Percentiles rank a stretch among this genome's conserved stretches.
Conservation (phyloP, 2,888 invertebrate genomes). For the Lasioglossum malachurum region DNA sequence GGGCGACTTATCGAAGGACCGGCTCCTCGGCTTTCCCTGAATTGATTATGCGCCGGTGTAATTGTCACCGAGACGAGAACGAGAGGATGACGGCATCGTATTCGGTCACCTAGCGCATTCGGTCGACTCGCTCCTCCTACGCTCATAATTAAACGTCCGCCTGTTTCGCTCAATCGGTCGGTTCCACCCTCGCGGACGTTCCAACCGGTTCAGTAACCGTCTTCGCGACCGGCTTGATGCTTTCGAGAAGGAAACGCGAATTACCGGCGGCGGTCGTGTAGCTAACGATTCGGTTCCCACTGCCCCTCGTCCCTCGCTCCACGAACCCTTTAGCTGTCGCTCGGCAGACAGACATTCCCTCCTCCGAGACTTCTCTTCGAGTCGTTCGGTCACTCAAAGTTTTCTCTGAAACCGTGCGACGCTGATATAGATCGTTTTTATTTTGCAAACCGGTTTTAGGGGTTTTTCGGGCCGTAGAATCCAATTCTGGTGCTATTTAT, state of each 20-base stretch:
- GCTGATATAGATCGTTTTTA: too few species aligned
- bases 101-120: conserved; percentile 57
- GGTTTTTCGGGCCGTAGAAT: too few species aligned
- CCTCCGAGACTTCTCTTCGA: neutral
- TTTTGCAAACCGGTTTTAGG: too few species aligned
- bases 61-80: conserved; percentile 49
- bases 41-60: conserved; percentile 61
- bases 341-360: neutral
- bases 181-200: conserved; percentile 53
- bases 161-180: conserved; percentile 63
- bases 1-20: neutral
- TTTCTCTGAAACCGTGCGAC: neutral
- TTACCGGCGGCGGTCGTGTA: conserved; percentile 33
- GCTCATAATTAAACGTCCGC: conserved; percentile 72
- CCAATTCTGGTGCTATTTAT: too few species aligned
- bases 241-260: conserved; percentile 62
- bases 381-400: neutral
- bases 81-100: conserved; percentile 44
- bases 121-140: conserved; percentile 64
- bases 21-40: conserved; percentile 22
- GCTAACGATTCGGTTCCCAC: conserved; percentile 29
- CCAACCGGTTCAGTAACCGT: conserved; percentile 57
- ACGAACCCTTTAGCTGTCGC: neutral
- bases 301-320: neutral
- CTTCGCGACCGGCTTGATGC: conserved; percentile 42